Base-by-base conservation (phyloP, 92 coral and sea anemone species). In the Chrysogorgia sp. region DNA sequence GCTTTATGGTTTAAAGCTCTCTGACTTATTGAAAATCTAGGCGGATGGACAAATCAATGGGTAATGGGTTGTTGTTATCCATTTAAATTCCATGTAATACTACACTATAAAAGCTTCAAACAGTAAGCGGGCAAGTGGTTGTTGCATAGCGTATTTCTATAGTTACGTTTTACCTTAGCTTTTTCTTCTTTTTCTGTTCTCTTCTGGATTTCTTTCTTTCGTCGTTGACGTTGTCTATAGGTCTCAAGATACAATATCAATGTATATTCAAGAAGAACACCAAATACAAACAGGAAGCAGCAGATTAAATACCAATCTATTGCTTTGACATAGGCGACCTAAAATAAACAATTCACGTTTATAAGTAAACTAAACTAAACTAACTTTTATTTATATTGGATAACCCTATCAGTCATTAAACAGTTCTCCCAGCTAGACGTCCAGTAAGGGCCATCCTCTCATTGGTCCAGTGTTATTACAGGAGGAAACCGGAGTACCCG, bases 231-330 rank as follows among this genome's bases (percentile, higher is more conserved):
- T 92, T 88, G 79, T 89, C 87, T 29, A 86, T 81, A 10, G 74
- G 86, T 90, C 40, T 86, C 92, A 48, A 96, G 62, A 56, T 83
- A 92, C 20, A 96, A 72, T 15, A 96, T 96, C 31, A 96, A 49
- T 2, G 99, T 96, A 50, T 96, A 96, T 66, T 96, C 99, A 33
- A 92, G 85, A 2, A 96, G 85, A 23, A 96, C 99, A 28, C 90
- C 90, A 66, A 96, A 89, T 9, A 96, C 99, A 63, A 96, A 96
- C 48, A 96, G 88, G 77, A 96, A 96, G 63, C 99, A 92, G 10
- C 96, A 97, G 63, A 96, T 96, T n/a, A 96, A 87, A n/a, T 96
- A 96, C 97, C 97, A 91, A 76, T 96, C 99, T 25, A 96, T 92
- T 5, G 99, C 99, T 72, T 96, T 96, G 35, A 96, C 96, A 64